These are phyloP conservation scores for Phania funesta DNA, from an alignment of 2,888 invertebrate genomes.

Conservation along the genomic window DNA sequence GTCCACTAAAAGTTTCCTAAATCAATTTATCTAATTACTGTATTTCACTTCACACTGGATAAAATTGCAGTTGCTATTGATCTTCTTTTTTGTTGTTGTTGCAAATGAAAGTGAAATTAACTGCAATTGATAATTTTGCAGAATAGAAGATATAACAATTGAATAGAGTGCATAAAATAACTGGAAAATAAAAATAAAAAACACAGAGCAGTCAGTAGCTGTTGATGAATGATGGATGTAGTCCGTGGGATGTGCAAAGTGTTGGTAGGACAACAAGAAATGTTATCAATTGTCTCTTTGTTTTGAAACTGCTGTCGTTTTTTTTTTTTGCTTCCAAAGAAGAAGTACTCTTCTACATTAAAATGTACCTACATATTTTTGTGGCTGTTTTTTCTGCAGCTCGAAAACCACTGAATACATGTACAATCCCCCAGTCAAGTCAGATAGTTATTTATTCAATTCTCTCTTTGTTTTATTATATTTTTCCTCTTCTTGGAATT, in stretches of 20 bases:
- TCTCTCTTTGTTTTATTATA: conserved; percentile 8
- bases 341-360: background rate
- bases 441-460: conserved; percentile 42
- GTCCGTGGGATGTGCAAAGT: background rate
- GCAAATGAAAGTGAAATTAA: no score
- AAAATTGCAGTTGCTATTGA: no score
- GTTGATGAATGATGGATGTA: conserved; percentile 43
- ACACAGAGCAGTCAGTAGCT: background rate
- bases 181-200: no score
- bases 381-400: background rate
- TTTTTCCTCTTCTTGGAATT: no score
- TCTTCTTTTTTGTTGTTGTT: no score
- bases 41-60: conserved; percentile 26
- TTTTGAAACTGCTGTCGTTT: conserved; percentile 16
- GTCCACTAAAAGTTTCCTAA: conserved; percentile 52
- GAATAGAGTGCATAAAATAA: no score
- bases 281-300: conserved; percentile 56
- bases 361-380: conserved; percentile 15
- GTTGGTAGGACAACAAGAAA: conserved; percentile 49
- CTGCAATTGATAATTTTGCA: no score
- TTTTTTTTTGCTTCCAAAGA: background rate
- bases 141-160: no score
- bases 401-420: conserved; percentile 20
- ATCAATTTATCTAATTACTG: conserved; percentile 60
- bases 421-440: conserved; percentile 23